Percentiles rank a stretch among this genome's conserved stretches.
These are phyloP conservation scores for Cyclopterus lumpus DNA, from an alignment of 2,797 vertebrate species.

Conservation along the genomic window DNA sequence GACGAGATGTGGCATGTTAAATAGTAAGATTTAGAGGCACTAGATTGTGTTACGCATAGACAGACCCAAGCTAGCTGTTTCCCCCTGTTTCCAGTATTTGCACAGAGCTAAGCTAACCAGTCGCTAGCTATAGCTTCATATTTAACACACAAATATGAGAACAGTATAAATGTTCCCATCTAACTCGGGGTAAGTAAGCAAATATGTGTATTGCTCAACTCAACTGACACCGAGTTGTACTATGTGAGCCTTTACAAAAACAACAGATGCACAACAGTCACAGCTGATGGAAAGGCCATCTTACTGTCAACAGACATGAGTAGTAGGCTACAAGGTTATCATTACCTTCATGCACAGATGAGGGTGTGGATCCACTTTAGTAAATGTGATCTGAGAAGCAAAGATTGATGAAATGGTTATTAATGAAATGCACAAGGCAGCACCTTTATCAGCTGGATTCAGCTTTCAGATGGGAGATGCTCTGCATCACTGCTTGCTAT, in stretches of 20 bases:
- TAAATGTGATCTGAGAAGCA: constrained; percentile 75
- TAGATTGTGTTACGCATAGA: too few species aligned
- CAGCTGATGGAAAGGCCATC: neutral
- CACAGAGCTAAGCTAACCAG: neutral
- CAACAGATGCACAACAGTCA: neutral
- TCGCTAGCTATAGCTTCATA: neutral
- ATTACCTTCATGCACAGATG: constrained; percentile 84
- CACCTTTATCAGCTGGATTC: neutral
- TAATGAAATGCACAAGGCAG: neutral
- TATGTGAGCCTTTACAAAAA: neutral
- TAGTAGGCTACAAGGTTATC: neutral
- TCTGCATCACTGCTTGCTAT: constrained; percentile 8
- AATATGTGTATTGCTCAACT: neutral
- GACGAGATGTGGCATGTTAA: neutral
- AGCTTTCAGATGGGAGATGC: neutral
- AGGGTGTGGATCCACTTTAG: constrained; percentile 80
- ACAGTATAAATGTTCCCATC: neutral
- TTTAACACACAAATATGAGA: neutral
- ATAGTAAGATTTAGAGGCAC: neutral
- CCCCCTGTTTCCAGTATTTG: neutral
- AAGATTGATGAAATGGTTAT: neutral
- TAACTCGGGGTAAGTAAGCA: neutral
- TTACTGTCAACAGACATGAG: constrained; percentile 2
- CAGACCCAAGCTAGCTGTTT: neutral
- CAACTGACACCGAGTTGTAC: neutral